A percentile compares a stretch with the other conserved stretches of the same genome.
Evolutionary conservation across 2,888 invertebrate genomes (phyloP).

Genomic region (Gymnosoma rotundatum): DNA sequence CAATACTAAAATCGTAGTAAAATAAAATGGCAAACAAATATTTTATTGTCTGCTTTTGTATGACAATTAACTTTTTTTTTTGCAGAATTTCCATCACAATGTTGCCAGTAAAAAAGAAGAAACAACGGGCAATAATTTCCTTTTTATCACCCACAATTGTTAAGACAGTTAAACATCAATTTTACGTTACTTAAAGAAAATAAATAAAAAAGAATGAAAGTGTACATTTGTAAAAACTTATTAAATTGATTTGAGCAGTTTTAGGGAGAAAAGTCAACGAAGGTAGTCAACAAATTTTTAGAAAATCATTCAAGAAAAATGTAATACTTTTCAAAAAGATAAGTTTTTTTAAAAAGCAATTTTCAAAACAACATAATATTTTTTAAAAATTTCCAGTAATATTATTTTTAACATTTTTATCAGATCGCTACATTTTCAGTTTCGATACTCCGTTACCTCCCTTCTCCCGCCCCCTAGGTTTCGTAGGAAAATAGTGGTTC

Average conservation of each 20-base stretch:
- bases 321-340: too few species aligned
- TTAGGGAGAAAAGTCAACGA: too few species aligned
- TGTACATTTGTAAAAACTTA: not conserved
- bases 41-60: slow-evolving; percentile 52
- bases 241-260: not conserved
- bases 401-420: too few species aligned
- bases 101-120: slow-evolving; percentile 14
- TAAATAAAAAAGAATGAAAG: slow-evolving; percentile 10
- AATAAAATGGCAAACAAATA: slow-evolving; percentile 22
- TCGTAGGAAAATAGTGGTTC: too few species aligned
- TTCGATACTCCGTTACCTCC: too few species aligned
- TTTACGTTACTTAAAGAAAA: slow-evolving; percentile 23
- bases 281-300: not conserved
- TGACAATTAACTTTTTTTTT: slow-evolving; percentile 37
- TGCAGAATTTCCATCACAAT: slow-evolving; percentile 15
- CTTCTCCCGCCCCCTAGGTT: too few species aligned
- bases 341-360: too few species aligned
- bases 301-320: too few species aligned
- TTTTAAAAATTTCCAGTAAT: too few species aligned
- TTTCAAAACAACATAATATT: too few species aligned
- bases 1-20: not conserved
- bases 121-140: not conserved
- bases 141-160: slow-evolving; percentile 61
- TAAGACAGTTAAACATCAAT: slow-evolving; percentile 37
- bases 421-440: too few species aligned